Conservation (phyloP, 2,888 invertebrate species). For the Callinectes sapidus region DNA sequence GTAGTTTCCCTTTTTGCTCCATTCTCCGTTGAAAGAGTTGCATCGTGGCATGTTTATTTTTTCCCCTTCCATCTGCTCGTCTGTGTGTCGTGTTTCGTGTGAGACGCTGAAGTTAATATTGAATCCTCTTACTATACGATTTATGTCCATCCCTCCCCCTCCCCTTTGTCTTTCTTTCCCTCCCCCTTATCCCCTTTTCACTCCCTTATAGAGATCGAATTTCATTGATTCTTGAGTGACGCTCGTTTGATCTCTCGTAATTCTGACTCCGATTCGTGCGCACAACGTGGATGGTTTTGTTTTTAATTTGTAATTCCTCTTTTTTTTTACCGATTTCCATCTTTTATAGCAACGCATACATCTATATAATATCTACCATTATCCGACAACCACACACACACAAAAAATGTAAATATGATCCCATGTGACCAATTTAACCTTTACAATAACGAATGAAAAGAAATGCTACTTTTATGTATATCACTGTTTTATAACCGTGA, state of each 20-base stretch:
- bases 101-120: background rate
- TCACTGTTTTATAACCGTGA: background rate
- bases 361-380: background rate
- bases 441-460: background rate
- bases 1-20: background rate
- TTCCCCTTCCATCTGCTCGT: background rate
- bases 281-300: background rate
- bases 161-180: too few species aligned
- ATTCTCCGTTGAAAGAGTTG: background rate
- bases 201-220: background rate
- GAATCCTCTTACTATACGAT: background rate
- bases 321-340: background rate
- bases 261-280: background rate
- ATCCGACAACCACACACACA: background rate
- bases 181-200: background rate
- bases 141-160: background rate
- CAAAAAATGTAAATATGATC: slow-evolving; percentile 4
- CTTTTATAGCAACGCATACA: background rate
- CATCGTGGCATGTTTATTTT: background rate
- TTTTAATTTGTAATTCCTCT: background rate
- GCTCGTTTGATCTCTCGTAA: slow-evolving; percentile 1
- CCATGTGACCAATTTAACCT: background rate
- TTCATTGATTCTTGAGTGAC: background rate
- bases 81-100: background rate
- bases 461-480: background rate